Conservation (phyloP, 2,113 vertebrate species). For the Cairina moschata region DNA sequence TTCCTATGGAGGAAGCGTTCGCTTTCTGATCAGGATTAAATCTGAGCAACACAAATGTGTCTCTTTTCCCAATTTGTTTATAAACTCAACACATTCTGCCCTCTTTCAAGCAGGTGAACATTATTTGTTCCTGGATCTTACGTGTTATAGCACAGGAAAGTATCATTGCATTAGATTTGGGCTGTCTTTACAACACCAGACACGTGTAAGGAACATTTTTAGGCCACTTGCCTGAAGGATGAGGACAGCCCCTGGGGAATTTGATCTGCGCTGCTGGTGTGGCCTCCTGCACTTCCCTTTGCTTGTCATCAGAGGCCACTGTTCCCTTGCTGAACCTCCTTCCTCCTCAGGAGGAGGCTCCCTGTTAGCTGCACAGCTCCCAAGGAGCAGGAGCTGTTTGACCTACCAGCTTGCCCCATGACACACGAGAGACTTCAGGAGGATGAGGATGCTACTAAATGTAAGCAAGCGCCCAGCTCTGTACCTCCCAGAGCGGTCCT, state of each 20-base stretch:
- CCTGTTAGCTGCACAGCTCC: neutral
- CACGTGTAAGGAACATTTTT: neutral
- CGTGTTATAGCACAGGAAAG: neutral
- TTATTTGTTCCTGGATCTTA: neutral
- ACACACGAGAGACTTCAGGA: neutral
- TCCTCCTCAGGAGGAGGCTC: neutral
- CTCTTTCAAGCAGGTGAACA: neutral
- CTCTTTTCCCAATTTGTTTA: neutral
- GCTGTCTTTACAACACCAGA: neutral
- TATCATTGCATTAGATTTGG: neutral
- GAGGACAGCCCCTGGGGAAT: neutral
- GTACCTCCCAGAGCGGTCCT: neutral
- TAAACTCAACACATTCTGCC: neutral
- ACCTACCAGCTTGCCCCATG: neutral
- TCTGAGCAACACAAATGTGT: neutral
- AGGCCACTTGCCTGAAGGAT: neutral
- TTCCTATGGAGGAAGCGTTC: neutral
- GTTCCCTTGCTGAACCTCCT: constrained; percentile 18
- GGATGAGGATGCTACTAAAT: neutral
- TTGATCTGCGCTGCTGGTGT: fast-evolving
- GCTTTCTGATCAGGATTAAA: neutral
- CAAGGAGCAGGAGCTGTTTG: neutral
- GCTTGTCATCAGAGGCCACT: constrained; percentile 65
- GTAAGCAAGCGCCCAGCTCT: neutral
- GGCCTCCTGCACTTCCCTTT: constrained; percentile 33